Conservation (phyloP, 2,797 vertebrate genomes). For the Alauda arvensis region DNA sequence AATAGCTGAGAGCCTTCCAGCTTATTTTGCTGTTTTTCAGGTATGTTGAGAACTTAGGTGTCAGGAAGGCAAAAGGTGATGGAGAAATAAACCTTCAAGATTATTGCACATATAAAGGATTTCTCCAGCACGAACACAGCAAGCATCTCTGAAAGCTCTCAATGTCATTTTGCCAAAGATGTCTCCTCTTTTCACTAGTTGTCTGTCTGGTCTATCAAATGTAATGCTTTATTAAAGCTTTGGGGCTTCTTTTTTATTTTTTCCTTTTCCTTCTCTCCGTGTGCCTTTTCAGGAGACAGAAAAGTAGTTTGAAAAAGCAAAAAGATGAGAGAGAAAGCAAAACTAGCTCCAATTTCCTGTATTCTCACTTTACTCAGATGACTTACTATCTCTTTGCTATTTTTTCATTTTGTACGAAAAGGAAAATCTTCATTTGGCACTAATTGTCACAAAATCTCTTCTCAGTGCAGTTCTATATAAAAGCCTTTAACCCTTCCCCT, state of each 20-base stretch:
- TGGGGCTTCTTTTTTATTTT: background rate
- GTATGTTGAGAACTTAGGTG: background rate
- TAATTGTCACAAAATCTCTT: background rate
- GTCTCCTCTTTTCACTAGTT: background rate
- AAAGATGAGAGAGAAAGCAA: background rate
- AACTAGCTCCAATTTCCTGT: background rate
- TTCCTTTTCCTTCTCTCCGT: background rate
- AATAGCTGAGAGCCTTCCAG: background rate
- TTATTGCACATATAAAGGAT: slow-evolving; percentile 6
- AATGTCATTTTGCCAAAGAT: slow-evolving; percentile 31
- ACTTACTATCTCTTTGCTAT: background rate
- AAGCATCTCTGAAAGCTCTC: slow-evolving; percentile 38
- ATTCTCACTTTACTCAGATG: background rate
- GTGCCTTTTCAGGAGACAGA: background rate
- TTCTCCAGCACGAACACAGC: background rate
- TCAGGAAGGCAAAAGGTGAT: background rate
- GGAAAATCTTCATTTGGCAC: background rate
- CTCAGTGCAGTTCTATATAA: background rate
- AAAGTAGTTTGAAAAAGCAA: slow-evolving; percentile 16
- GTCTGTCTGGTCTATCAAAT: slow-evolving; percentile 23
- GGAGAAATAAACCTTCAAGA: slow-evolving; percentile 15
- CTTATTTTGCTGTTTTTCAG: background rate
- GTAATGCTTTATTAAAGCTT: slow-evolving; percentile 45
- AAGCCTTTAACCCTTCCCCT: background rate
- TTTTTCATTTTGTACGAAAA: background rate